Percentiles rank a stretch among this genome's conserved stretches.
phyloP scores from a whole-genome alignment of 2,888 invertebrate species.

The Odontocerum albicorne region DNA sequence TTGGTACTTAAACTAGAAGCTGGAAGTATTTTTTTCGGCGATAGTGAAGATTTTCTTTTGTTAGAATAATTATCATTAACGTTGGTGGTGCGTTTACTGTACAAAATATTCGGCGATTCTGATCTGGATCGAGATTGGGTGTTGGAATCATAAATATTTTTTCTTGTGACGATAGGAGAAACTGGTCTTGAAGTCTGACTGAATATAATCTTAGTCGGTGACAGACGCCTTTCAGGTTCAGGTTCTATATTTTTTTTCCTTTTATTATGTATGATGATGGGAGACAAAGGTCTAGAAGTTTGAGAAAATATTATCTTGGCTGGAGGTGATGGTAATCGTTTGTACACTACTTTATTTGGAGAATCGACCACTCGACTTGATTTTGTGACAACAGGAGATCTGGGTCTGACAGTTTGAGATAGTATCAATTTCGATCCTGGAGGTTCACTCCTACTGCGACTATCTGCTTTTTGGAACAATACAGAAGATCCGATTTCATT shows the following conservation, averaged over 20 bases:
- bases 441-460: constrained; percentile 67
- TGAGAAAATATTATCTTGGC: constrained; percentile 46
- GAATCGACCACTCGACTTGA: constrained; percentile 16
- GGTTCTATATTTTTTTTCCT: constrained; percentile 37
- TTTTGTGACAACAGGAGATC: constrained; percentile 43
- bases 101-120: constrained; percentile 28
- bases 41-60: constrained; percentile 21
- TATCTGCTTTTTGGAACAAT: constrained; percentile 40
- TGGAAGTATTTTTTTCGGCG: constrained; percentile 18
- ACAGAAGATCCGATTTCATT: constrained; percentile 25
- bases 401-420: constrained; percentile 55
- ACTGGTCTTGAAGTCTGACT: constrained; percentile 50
- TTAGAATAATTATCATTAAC: constrained; percentile 28
- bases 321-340: constrained; percentile 43
- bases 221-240: constrained; percentile 38
- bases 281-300: constrained; percentile 49
- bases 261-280: constrained; percentile 43
- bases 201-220: constrained; percentile 44
- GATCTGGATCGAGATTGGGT: constrained; percentile 34
- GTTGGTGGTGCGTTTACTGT: constrained; percentile 17
- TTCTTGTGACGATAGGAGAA: constrained; percentile 44
- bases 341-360: constrained; percentile 31
- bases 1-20: constrained; percentile 1
- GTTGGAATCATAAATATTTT: constrained; percentile 35
- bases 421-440: constrained; percentile 57